Evolutionary conservation across 2,888 invertebrate genomes (phyloP).

Genomic region (Thyatira batis): DNA sequence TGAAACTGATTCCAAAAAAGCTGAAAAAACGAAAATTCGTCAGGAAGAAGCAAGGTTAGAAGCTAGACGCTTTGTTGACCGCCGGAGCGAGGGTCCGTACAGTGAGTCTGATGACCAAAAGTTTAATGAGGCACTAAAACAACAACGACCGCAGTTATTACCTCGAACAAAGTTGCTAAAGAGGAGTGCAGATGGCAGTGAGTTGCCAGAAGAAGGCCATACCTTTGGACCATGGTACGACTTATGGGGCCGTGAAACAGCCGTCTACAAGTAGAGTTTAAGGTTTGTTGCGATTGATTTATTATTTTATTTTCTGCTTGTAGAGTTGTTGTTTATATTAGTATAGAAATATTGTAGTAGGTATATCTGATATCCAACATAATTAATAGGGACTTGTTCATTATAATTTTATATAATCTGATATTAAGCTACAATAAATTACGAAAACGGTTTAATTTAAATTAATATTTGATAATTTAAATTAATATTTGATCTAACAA

Average conservation of each 20-base stretch:
- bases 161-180: slow-evolving; percentile 88
- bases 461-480: too few species aligned
- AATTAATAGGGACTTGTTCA: too few species aligned
- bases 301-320: slow-evolving; percentile 20
- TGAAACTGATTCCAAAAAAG: slow-evolving; percentile 80
- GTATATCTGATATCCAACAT: neutral
- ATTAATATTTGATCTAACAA: too few species aligned
- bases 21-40: slow-evolving; percentile 76
- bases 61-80: slow-evolving; percentile 66
- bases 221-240: slow-evolving; percentile 95
- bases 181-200: slow-evolving; percentile 73
- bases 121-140: slow-evolving; percentile 77
- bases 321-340: slow-evolving; percentile 11
- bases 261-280: slow-evolving; percentile 79
- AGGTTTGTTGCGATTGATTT: slow-evolving; percentile 47
- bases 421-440: too few species aligned
- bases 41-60: slow-evolving; percentile 76
- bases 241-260: slow-evolving; percentile 90
- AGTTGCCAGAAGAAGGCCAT: slow-evolving; percentile 84
- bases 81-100: slow-evolving; percentile 70
- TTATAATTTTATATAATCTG: too few species aligned
- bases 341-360: slow-evolving; percentile 13
- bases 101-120: slow-evolving; percentile 82
- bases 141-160: slow-evolving; percentile 82
- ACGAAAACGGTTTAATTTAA: too few species aligned